These are phyloP conservation scores for Ennomos erosarius DNA, from an alignment of 2,888 invertebrate genomes.

Conservation along the genomic window DNA sequence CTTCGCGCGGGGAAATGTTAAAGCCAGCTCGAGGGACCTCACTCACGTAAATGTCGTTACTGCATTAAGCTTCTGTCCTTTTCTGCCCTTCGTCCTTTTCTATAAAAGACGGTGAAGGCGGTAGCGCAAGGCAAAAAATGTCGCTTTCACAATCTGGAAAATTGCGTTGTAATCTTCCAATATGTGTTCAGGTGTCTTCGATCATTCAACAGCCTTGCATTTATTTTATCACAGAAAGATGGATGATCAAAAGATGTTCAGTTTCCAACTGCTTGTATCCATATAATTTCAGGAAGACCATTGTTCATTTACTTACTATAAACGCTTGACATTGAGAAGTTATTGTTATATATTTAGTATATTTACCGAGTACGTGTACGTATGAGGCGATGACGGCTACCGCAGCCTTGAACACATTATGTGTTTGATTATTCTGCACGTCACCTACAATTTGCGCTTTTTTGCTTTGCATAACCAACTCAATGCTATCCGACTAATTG, in stretches of 20 bases:
- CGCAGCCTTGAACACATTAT: constrained; percentile 74
- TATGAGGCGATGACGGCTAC: constrained; percentile 67
- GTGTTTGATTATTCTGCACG: constrained; percentile 74
- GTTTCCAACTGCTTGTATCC: constrained; percentile 11
- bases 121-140: constrained; percentile 15
- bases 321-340: constrained; percentile 67
- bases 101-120: constrained; percentile 5
- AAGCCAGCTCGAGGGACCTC: constrained; percentile 38
- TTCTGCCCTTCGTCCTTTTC: constrained; percentile 42
- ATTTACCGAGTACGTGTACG: constrained; percentile 61
- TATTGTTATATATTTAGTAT: constrained; percentile 62
- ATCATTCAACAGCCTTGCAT: constrained; percentile 7
- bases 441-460: constrained; percentile 67
- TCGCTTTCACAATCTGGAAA: constrained; percentile 2
- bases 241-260: constrained; percentile 15
- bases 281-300: constrained; percentile 35
- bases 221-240: constrained; percentile 10
- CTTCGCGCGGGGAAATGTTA: constrained; percentile 12
- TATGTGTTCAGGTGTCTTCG: constrained; percentile 4
- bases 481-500: constrained; percentile 18
- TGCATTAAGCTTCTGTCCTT: constrained; percentile 45
- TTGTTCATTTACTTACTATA: constrained; percentile 43
- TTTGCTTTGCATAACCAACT: constrained; percentile 43
- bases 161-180: constrained; percentile 5
- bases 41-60: constrained; percentile 41